Percentiles rank a stretch among this genome's conserved stretches.
phyloP scores from a whole-genome alignment of 2,113 vertebrate species.

The Balaeniceps rex region DNA sequence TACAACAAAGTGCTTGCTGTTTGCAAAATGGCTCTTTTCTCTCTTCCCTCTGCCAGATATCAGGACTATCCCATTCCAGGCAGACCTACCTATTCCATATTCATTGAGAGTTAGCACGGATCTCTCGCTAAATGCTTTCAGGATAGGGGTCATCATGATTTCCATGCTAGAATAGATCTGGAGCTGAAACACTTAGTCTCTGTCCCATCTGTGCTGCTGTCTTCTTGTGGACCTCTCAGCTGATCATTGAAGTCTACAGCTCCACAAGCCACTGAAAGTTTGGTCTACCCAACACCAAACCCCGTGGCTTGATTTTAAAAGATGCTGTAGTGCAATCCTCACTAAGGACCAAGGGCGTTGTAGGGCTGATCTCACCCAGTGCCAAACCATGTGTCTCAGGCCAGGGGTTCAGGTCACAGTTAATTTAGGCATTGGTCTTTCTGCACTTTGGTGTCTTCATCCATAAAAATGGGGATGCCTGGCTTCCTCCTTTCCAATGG shows the following conservation, averaged over 20 bases:
- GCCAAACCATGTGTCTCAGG: neutral
- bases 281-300: neutral
- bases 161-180: neutral
- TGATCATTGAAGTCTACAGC: neutral
- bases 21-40: neutral
- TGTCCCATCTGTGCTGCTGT: neutral
- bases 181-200: neutral
- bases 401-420: neutral
- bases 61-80: neutral
- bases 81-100: neutral
- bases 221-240: neutral
- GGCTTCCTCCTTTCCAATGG: neutral
- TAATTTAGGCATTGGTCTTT: neutral
- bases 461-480: neutral
- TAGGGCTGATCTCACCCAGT: neutral
- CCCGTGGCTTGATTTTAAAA: neutral
- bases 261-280: neutral
- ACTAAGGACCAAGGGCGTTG: neutral
- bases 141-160: neutral
- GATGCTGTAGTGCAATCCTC: neutral
- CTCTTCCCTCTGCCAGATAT: neutral
- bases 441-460: neutral
- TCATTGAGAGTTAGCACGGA: neutral
- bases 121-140: neutral
- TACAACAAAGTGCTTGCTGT: neutral